Evolutionary conservation across 2,888 invertebrate genomes (phyloP), one percentile per base, ranked within the genome.

Genomic region (Epistrophe eligans): DNA sequence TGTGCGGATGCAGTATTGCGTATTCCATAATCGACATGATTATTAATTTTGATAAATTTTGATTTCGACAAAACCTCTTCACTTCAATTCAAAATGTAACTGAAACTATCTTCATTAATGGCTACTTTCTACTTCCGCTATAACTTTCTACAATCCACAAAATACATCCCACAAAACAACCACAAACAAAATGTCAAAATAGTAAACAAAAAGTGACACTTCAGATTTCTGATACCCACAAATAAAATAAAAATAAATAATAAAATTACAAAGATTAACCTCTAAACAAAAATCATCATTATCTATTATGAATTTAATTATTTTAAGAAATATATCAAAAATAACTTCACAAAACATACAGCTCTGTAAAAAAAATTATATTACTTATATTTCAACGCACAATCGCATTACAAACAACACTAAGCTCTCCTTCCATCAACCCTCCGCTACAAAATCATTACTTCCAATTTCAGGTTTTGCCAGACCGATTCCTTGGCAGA

Each of bases 171-270:
- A 70, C 66, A 24, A 24, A 24, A 1, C 1, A 24, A 24, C 67
- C 67, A 70, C 66, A 24, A 24, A 24, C 24, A 24, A 24, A 24
- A 24, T 38, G 57, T 57, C 40, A 71, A 70, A 77, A 77, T 17
- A 11, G 43, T 72, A 77, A 72, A 82, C 64, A 77, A 71, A 82
- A 43, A 55, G 13, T 84, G 84, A 76, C 84, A 76, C 32, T 43
- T 71, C 35, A 11, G 4, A 15, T 11, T n/a, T 35, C 0, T 1
- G 9, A 35, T 7, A 35, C 10, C 10, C 10, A 24, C 52, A 64
- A n/a, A 0, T 4, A 2, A 55, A 28, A 55, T 8, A n/a, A 55
- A 32, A 32, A n/a, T 13, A 35, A n/a, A 55, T n/a, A 32, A n/a
- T 13, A 35, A 40, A 64, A 45, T 3, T 9, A 35, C 35, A 7